phyloP scores from a whole-genome alignment of 2,888 invertebrate genomes.

The Encarsia formosa region DNA sequence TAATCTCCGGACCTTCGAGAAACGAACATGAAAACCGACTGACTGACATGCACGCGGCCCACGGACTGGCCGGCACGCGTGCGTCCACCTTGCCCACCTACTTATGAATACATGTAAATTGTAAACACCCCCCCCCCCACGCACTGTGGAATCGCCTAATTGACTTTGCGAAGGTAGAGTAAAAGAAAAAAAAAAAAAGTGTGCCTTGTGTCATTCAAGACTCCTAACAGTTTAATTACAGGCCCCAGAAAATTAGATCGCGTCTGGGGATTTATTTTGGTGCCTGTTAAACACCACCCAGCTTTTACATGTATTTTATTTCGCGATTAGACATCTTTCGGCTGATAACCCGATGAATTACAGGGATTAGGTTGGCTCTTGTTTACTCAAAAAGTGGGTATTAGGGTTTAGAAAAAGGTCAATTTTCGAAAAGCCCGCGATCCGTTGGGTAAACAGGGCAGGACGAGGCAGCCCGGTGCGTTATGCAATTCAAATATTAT shows the following conservation, averaged over 20 bases:
- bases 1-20: slow-evolving; percentile 42
- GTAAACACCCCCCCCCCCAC: neutral
- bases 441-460: slow-evolving; percentile 39
- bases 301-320: no score
- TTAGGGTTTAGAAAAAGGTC: neutral
- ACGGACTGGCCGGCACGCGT: neutral
- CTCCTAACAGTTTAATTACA: no score
- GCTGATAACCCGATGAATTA: no score
- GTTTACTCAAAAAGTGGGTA: neutral
- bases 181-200: no score
- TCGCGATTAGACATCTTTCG: no score
- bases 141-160: slow-evolving; percentile 18
- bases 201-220: no score
- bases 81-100: slow-evolving; percentile 7
- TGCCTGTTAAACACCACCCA: no score
- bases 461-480: slow-evolving; percentile 32
- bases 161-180: slow-evolving; percentile 17
- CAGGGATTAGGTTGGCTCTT: neutral
- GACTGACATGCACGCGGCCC: slow-evolving; percentile 36
- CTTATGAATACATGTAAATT: neutral
- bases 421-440: slow-evolving; percentile 10
- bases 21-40: slow-evolving; percentile 34
- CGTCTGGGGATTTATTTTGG: no score
- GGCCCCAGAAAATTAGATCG: no score
- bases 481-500: slow-evolving; percentile 53